These are phyloP conservation scores for Acrocera orbiculus DNA, from an alignment of 2,888 invertebrate genomes.

Conservation along the genomic window DNA sequence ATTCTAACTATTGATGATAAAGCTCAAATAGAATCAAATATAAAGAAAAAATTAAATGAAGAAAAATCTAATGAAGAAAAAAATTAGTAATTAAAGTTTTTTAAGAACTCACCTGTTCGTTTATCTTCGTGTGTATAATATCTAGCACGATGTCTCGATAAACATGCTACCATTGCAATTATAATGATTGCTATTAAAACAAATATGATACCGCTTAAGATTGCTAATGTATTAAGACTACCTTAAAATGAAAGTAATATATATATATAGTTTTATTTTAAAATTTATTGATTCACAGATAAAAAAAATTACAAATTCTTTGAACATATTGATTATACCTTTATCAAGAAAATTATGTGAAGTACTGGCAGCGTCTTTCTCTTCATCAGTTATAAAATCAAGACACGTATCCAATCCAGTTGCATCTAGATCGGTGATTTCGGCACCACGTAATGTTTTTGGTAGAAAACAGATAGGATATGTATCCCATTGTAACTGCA, in stretches of 20 bases:
- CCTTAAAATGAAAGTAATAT: conserved; percentile 27
- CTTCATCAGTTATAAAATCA: conserved; percentile 33
- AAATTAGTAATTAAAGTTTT: too few relatives aligned
- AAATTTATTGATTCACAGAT: conserved; percentile 1
- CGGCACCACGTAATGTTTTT: conserved; percentile 28
- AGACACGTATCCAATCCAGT: conserved; percentile 27
- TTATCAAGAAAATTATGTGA: conserved; percentile 37
- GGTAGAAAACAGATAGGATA: conserved; percentile 31
- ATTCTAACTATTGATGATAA: too few relatives aligned
- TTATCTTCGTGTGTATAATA: conserved; percentile 71
- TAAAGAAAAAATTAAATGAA: too few relatives aligned
- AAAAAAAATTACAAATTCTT: conserved; percentile 5
- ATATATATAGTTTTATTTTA: too few relatives aligned
- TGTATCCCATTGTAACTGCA: conserved; percentile 31
- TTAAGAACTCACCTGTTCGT: conserved; percentile 20
- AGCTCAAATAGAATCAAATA: too few relatives aligned
- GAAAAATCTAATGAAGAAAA: too few relatives aligned
- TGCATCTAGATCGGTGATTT: conserved; percentile 29
- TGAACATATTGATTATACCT: conserved; percentile 26
- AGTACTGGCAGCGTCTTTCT: conserved; percentile 34
- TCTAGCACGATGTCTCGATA: conserved; percentile 48
- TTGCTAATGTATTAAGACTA: conserved; percentile 34
- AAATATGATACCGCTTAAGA: conserved; percentile 30
- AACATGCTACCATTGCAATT: conserved; percentile 34
- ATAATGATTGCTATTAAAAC: conserved; percentile 28